Evolutionary conservation across 2,113 vertebrate species (phyloP).

Genomic region (Dicrurus megarhynchus): DNA sequence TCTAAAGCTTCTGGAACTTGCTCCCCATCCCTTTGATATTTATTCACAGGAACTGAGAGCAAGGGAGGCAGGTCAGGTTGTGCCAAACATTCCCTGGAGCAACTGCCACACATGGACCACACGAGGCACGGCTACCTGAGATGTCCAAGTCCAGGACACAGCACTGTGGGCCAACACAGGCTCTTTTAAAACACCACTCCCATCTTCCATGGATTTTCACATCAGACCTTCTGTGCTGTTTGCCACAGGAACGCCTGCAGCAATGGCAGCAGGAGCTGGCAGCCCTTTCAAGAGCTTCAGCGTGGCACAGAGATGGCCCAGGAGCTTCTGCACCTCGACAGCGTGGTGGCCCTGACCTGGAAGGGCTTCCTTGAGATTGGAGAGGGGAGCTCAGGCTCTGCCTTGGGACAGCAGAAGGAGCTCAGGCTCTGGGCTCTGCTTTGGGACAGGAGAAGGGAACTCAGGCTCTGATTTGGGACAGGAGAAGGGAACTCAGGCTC

Average conservation of each 20-base stretch:
- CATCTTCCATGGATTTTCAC: background rate
- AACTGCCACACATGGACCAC: background rate
- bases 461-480: background rate
- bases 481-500: background rate
- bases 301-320: background rate
- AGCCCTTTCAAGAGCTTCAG: background rate
- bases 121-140: background rate
- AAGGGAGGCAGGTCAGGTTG: background rate
- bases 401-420: background rate
- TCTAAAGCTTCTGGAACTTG: background rate
- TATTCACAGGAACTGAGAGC: background rate
- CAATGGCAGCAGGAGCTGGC: background rate
- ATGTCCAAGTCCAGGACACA: background rate
- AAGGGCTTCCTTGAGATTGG: background rate
- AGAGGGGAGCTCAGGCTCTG: background rate
- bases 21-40: background rate
- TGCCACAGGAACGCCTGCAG: background rate
- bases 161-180: background rate
- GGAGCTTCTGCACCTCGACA: background rate
- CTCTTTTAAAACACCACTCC: background rate
- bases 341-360: accelerated
- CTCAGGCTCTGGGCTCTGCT: background rate
- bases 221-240: background rate
- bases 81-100: background rate
- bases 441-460: background rate